These are phyloP conservation scores for Atrina japonica DNA, from an alignment of 2,888 invertebrate genomes.

Conservation along the genomic window DNA sequence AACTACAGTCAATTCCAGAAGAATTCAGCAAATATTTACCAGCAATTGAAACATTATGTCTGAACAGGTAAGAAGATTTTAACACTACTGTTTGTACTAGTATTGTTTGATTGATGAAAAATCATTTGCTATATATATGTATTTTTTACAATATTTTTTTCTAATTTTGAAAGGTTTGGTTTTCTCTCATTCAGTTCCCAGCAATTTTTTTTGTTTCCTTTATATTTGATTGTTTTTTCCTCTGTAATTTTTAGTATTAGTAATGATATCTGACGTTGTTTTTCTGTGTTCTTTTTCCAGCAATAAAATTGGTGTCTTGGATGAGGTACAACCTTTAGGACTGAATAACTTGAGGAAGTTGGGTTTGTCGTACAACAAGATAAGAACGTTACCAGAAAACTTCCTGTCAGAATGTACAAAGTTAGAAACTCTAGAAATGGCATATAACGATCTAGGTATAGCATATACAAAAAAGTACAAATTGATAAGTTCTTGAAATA, in stretches of 20 bases:
- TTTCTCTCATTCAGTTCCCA: background rate
- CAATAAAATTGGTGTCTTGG: constrained; percentile 62
- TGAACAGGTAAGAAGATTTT: constrained; percentile 58
- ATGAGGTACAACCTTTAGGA: constrained; percentile 52
- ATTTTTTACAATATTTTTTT: background rate
- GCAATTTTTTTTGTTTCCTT: too few relatives aligned
- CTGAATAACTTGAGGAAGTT: constrained; percentile 62
- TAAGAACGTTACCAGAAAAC: constrained; percentile 64
- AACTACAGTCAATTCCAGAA: constrained; percentile 54
- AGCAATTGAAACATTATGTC: constrained; percentile 58
- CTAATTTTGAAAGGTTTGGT: background rate
- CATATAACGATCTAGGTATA: constrained; percentile 72
- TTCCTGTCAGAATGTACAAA: constrained; percentile 63
- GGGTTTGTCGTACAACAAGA: constrained; percentile 69
- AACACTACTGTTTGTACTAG: too few relatives aligned
- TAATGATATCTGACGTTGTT: too few relatives aligned
- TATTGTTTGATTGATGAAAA: too few relatives aligned
- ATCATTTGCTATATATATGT: too few relatives aligned
- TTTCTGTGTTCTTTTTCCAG: too few relatives aligned
- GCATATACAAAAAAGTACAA: too few relatives aligned
- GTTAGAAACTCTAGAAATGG: constrained; percentile 66
- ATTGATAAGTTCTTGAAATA: too few relatives aligned
- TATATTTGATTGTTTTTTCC: too few relatives aligned
- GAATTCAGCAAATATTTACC: constrained; percentile 61
- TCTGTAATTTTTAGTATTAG: too few relatives aligned